phyloP scores from a whole-genome alignment of 2,888 invertebrate species.

The Baronia brevicornis region DNA sequence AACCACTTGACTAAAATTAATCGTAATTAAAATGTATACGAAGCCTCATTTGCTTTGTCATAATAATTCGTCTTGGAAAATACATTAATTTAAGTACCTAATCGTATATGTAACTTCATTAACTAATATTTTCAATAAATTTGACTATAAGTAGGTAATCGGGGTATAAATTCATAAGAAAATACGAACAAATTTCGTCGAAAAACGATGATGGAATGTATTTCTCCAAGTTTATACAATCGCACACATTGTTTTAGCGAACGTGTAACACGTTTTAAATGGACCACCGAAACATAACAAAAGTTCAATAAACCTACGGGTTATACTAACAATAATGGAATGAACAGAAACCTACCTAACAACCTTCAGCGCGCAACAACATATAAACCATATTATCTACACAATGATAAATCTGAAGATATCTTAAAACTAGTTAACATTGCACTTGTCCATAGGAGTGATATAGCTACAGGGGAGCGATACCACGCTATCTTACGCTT shows the following conservation, averaged over 20 bases:
- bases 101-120: constrained; percentile 45
- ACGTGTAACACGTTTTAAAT: background rate
- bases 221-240: background rate
- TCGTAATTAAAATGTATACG: constrained; percentile 14
- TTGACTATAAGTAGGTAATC: constrained; percentile 71
- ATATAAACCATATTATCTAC: constrained; percentile 60
- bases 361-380: constrained; percentile 32
- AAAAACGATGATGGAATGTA: constrained; percentile 11
- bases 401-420: constrained; percentile 51
- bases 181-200: constrained; percentile 19
- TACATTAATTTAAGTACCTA: constrained; percentile 42
- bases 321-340: constrained; percentile 18
- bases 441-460: constrained; percentile 75
- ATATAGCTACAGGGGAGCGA: constrained; percentile 59
- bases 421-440: constrained; percentile 75
- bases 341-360: constrained; percentile 19
- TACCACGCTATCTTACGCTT: constrained; percentile 38
- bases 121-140: constrained; percentile 36
- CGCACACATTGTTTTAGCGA: constrained; percentile 1
- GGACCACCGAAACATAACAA: constrained; percentile 1
- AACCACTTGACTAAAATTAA: constrained; percentile 11
- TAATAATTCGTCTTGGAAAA: too few relatives aligned
- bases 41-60: constrained; percentile 70
- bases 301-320: constrained; percentile 10
- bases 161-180: constrained; percentile 54